phyloP scores from a whole-genome alignment of 2,797 vertebrate species.

The Lophius americanus region DNA sequence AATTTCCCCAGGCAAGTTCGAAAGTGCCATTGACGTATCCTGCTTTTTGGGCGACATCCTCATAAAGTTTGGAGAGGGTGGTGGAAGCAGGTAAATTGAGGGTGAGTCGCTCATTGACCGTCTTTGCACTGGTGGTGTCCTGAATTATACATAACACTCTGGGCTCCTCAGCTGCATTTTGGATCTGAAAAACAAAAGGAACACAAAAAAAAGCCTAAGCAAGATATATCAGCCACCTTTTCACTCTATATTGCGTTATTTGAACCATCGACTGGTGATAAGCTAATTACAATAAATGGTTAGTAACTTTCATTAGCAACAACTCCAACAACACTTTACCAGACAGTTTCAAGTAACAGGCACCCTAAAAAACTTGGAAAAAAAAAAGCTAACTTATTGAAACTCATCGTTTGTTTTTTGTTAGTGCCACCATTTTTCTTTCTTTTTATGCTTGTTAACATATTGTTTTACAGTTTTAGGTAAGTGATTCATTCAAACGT shows the following conservation, averaged over 20 bases:
- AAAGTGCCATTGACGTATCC: constrained; percentile 93
- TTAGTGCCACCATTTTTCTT: no score
- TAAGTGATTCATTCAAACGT: no score
- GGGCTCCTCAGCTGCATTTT: constrained; percentile 97
- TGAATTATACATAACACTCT: constrained; percentile 97
- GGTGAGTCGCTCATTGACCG: constrained; percentile 90
- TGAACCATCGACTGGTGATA: neutral
- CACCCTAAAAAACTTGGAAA: no score
- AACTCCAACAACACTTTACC: no score
- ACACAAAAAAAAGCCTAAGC: neutral
- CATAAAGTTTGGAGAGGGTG: constrained; percentile 87
- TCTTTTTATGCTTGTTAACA: no score
- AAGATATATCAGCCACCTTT: neutral
- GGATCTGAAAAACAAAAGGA: constrained; percentile 85
- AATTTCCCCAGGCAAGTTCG: constrained; percentile 87
- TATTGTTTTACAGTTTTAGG: no score
- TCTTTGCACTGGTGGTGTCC: constrained; percentile 95
- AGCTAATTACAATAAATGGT: neutral
- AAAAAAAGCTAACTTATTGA: no score
- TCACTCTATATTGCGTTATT: neutral
- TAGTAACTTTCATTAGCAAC: no score
- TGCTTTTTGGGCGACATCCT: constrained; percentile 93
- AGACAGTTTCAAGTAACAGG: no score
- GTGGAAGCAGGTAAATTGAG: constrained; percentile 97
- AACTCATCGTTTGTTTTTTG: no score